Evolutionary conservation across 1,140 invertebrate genomes (phyloP).

Genomic region (Chrysoperla carnea): DNA sequence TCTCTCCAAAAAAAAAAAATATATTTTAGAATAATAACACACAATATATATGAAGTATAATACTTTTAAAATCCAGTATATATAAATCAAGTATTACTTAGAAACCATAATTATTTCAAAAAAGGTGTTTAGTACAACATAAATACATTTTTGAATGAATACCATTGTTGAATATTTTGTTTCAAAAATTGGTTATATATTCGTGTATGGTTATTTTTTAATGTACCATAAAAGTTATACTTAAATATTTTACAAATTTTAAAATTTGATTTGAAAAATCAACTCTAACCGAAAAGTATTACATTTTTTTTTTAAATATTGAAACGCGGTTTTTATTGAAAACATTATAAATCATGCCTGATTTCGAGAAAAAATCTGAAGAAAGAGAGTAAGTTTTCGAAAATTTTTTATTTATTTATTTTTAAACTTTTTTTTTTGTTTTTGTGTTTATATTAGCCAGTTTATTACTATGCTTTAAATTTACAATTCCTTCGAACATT

Average conservation of each 20-base stretch:
- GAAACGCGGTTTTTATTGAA: background rate
- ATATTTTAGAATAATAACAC: too few relatives aligned
- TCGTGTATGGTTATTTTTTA: slow-evolving; percentile 19
- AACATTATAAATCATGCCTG: background rate
- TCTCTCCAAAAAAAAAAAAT: too few relatives aligned
- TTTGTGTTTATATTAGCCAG: too few relatives aligned
- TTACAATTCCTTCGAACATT: background rate
- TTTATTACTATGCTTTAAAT: background rate
- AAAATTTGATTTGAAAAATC: background rate
- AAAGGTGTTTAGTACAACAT: too few relatives aligned
- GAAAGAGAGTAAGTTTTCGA: background rate
- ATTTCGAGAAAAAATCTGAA: background rate
- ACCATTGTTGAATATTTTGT: background rate
- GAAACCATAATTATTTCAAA: too few relatives aligned
- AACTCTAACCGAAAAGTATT: background rate
- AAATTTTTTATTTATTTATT: background rate
- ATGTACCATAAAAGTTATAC: slow-evolving; percentile 22
- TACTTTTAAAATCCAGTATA: too few relatives aligned
- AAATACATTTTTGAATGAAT: too few relatives aligned
- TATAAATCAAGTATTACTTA: too few relatives aligned
- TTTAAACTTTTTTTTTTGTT: too few relatives aligned
- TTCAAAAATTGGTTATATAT: slow-evolving; percentile 14
- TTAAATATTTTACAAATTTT: slow-evolving; percentile 10
- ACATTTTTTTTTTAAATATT: background rate
- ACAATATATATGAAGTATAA: too few relatives aligned